Evolutionary conservation across 1,140 invertebrate species (phyloP).

Genomic region (Xylocopa sonorina): DNA sequence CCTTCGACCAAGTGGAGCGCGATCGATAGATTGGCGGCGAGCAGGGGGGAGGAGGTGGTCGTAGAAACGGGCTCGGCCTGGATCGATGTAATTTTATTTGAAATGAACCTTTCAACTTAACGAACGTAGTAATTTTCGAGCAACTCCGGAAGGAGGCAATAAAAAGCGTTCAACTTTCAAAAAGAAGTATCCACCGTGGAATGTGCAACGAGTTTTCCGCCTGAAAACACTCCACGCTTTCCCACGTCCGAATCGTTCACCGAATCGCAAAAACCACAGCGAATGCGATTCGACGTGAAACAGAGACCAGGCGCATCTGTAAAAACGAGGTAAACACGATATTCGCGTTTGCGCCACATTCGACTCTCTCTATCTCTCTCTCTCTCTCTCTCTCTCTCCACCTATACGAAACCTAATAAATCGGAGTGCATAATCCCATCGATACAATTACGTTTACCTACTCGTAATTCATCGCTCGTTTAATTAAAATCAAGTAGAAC

Average conservation of each 20-base stretch:
- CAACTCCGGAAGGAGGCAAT: slow-evolving; percentile 20
- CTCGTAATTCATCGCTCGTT: no score
- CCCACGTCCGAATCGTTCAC: slow-evolving; percentile 60
- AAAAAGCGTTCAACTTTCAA: slow-evolving; percentile 58
- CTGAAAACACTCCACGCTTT: slow-evolving; percentile 60
- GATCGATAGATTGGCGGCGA: not conserved
- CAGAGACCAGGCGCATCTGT: not conserved
- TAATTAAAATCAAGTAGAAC: no score
- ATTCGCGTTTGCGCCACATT: not conserved
- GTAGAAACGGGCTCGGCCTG: not conserved
- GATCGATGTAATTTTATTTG: slow-evolving; percentile 50
- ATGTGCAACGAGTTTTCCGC: slow-evolving; percentile 58
- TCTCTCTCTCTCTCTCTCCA: no score
- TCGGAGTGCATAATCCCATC: no score
- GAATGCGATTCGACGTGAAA: slow-evolving; percentile 52
- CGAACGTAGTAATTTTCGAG: slow-evolving; percentile 62
- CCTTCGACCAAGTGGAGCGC: no score
- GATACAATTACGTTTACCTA: no score
- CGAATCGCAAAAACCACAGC: slow-evolving; percentile 45
- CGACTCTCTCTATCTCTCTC: no score
- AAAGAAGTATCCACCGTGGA: slow-evolving; percentile 43
- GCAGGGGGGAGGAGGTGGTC: not conserved
- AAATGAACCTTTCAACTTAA: slow-evolving; percentile 61
- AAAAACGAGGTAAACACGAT: slow-evolving; percentile 47
- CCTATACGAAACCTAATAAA: no score